Base-by-base conservation (phyloP, 2,797 vertebrate genomes). In the Naso thynnoides region DNA sequence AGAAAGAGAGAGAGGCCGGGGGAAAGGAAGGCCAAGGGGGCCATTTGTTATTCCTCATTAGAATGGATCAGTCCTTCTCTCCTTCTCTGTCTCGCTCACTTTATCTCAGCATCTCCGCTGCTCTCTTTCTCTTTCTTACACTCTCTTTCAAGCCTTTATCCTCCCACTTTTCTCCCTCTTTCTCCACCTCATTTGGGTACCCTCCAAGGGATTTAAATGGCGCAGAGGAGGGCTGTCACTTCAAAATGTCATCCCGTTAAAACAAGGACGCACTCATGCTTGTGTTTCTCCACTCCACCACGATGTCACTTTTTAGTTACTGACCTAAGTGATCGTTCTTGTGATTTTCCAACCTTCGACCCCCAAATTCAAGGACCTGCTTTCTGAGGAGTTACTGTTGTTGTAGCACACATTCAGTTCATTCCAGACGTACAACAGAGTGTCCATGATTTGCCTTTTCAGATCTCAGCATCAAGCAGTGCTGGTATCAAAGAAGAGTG, bases 21-120 rank as follows among this genome's bases (percentile, higher is more conserved):
- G 71, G 73, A 84, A 68, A 79, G 73, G 83, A 79, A 86, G 87
- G 90, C 85, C 87, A 88, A 83, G 81, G 72, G 74, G 78, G 83
- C 81, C 85, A 89, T 93, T 92, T 94, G 92, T 93, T 94, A 91
- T 93, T 93, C 88, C 91, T 94, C 90, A 94, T 93, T 92, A 93
- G 86, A 93, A 92, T 91, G 92, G 85, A 93, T 91, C 83, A 86
- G 79, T 87, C 86, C 71, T 76, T 78, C 65, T 80, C 59, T 80
- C 33, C 26, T 50, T 63, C 76, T 54, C 69, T 13, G 33, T 36
- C 9, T 70, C 50, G 66, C 70, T 76, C 56, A 63, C 73, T 79
- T 76, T 78, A 76, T 89, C 86, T 77, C 57, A 60, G 76, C 55
- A 82, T 88, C 86, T 80, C 54, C n/a, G 18, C 14, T n/a, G 33